Conservation (phyloP, 2,113 vertebrate species). For the Brachirus orientalis region DNA sequence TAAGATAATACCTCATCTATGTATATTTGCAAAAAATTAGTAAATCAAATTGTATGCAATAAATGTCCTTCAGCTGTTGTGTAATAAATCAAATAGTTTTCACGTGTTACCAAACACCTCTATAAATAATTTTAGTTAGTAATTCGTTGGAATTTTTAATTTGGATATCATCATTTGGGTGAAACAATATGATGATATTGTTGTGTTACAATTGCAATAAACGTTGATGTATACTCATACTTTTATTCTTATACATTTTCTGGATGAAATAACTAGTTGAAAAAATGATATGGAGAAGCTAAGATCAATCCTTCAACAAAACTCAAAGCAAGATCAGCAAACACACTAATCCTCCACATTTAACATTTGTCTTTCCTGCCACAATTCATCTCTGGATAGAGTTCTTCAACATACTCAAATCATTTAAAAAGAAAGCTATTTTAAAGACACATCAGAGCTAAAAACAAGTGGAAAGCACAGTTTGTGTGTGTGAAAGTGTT, state of each 20-base stretch:
- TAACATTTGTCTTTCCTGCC: background rate
- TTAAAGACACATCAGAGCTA: conserved; percentile 22
- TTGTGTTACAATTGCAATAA: background rate
- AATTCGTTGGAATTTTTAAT: background rate
- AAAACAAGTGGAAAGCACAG: conserved; percentile 18
- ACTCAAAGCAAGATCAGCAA: conserved; percentile 44
- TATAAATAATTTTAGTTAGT: background rate
- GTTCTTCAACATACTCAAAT: conserved; percentile 46
- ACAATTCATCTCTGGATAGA: conserved; percentile 3
- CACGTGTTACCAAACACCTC: too few species aligned
- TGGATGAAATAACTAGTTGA: background rate
- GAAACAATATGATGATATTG: background rate
- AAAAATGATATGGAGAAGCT: too few species aligned
- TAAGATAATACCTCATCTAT: too few species aligned
- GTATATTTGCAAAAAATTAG: too few species aligned
- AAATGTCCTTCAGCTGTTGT: too few species aligned
- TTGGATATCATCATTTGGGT: background rate
- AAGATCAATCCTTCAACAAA: too few species aligned
- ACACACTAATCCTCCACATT: background rate
- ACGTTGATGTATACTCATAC: background rate
- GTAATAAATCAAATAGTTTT: too few species aligned
- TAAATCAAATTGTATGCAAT: too few species aligned
- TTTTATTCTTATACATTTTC: background rate
- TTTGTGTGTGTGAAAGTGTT: conserved; percentile 1
- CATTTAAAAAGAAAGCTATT: conserved; percentile 30